Conservation (phyloP, 2,888 invertebrate genomes). For the Lepidonotus clava region DNA sequence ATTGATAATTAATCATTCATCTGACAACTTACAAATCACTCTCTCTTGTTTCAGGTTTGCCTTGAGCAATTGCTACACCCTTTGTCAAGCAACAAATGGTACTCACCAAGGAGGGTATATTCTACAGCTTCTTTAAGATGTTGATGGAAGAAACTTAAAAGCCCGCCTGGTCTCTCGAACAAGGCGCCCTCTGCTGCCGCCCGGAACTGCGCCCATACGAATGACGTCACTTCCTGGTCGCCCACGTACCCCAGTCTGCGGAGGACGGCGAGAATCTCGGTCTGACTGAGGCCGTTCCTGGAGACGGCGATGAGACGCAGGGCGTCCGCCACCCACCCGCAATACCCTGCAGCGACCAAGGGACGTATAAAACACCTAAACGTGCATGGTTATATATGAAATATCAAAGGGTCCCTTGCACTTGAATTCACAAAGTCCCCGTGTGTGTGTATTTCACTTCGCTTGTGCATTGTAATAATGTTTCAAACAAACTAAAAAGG, state of each 20-base stretch:
- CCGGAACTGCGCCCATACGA: constrained; percentile 76
- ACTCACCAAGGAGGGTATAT: constrained; percentile 75
- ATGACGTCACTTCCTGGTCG: constrained; percentile 69
- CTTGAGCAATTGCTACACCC: no score
- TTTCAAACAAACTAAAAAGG: no score
- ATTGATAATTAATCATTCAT: no score
- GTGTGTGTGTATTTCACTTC: no score
- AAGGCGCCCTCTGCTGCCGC: constrained; percentile 69
- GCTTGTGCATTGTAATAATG: no score
- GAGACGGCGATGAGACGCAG: constrained; percentile 77
- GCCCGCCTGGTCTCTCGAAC: constrained; percentile 72
- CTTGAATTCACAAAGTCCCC: no score
- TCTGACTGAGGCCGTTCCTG: constrained; percentile 73
- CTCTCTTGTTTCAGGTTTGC: no score
- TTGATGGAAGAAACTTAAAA: constrained; percentile 73
- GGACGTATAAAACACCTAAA: no score
- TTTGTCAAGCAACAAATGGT: no score
- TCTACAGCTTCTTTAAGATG: constrained; percentile 69
- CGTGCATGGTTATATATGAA: no score
- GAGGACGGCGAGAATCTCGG: constrained; percentile 73
- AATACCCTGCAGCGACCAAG: constrained; percentile 67
- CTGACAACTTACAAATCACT: no score
- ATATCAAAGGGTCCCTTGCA: no score
- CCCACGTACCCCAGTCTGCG: constrained; percentile 74
- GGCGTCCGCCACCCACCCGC: constrained; percentile 78